Conservation (phyloP, 2,113 vertebrate species). For the Gymnobelideus leadbeateri region DNA sequence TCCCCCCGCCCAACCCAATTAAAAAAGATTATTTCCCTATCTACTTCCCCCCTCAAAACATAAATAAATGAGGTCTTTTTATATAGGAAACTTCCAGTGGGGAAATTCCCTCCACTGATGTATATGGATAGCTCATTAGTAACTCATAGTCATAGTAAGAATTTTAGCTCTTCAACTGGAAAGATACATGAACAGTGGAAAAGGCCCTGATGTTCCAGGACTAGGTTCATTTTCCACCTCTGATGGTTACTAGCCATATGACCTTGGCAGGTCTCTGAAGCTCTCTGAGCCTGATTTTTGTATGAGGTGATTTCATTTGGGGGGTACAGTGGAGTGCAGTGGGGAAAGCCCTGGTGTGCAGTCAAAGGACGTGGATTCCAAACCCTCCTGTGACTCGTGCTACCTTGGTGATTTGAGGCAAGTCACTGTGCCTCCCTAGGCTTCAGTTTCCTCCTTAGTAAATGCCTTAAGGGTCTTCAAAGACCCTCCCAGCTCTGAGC, state of each 20-base stretch:
- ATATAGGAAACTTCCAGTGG: neutral
- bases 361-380: neutral
- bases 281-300: no score
- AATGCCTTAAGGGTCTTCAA: neutral
- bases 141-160: neutral
- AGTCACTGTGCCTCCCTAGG: neutral
- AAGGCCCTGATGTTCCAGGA: neutral
- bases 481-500: neutral
- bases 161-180: neutral
- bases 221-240: neutral
- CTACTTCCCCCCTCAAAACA: neutral
- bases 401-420: neutral
- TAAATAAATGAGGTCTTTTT: neutral
- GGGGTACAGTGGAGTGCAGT: neutral
- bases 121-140: neutral
- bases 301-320: neutral
- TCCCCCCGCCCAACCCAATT: neutral
- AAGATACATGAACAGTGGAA: neutral
- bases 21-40: neutral
- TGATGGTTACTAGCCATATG: neutral
- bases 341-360: neutral
- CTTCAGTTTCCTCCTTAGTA: neutral
- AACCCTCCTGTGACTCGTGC: neutral
- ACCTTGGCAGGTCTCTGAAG: neutral
- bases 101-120: neutral